Evolutionary conservation across 2,113 vertebrate genomes (phyloP), one percentile per base, ranked within the genome.

Genomic region (Notiomystis cincta): DNA sequence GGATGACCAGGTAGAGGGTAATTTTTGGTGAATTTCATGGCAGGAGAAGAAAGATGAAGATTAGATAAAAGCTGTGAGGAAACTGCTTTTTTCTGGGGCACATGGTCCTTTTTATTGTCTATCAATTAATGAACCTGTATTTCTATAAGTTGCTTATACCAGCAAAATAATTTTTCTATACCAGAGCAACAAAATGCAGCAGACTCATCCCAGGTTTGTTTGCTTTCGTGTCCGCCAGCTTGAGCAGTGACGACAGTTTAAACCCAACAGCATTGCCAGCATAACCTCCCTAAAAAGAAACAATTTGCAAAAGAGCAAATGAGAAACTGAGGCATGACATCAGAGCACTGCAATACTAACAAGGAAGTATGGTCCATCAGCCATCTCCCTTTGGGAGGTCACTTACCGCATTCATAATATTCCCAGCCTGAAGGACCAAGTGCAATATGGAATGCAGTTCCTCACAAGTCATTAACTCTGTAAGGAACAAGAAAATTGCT

Each of bases 131-230:
- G 28, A 45, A 44, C 48, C 15, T 78, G 15, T 51, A 51, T 60
- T 45, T 79, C 33, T 61, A 66, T 22, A 62, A 56, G 48, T 14
- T 60, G 50, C 23, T 91, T 95, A 47, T 89, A 73, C 17, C 45
- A 65, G 27, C 31, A 92, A 82, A 88, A 71, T 4, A 87, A 9
- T 31, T 81, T 87, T 94, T 94, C 97, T 98, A 81, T 94, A 99
- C 99, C 99, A 99, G 98, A 78, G 99, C 99, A 18, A 99, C 99
- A 97, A 99, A 99, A 97, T 99, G 99, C 92, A 99, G 98, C 94
- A 99, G 98, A 94, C 99, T 99, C 99, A 99, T 99, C 69, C 99
- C 99, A 12, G 99, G 99, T 91, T 99, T 99, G 98, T 99, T 99
- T 94, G 99, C 99, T 97, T 99, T 99, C 22, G 99, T 99, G 97